phyloP scores from a whole-genome alignment of 2,797 vertebrate genomes.

The Typhlichthys subterraneus region DNA sequence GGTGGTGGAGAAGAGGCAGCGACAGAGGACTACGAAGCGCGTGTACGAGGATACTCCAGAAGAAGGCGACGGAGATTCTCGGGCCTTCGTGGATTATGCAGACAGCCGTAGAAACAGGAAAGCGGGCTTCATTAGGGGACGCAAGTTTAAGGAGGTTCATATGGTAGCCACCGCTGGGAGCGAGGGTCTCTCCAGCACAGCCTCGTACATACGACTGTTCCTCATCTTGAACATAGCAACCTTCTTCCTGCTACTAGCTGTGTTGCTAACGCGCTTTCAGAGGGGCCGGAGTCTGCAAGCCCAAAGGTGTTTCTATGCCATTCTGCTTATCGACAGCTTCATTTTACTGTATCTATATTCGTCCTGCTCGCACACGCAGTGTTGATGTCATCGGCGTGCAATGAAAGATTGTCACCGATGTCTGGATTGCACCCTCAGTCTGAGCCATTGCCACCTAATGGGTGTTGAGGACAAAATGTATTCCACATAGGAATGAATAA shows the following conservation, averaged over 20 bases:
- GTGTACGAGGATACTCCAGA: slow-evolving; percentile 87
- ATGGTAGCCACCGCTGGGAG: slow-evolving; percentile 74
- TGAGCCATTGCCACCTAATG: slow-evolving; percentile 50
- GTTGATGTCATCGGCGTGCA: slow-evolving; percentile 67
- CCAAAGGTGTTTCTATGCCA: slow-evolving; percentile 90
- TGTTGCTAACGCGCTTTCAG: slow-evolving; percentile 89
- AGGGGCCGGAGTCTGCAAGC: slow-evolving; percentile 87
- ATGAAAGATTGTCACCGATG: slow-evolving; percentile 6
- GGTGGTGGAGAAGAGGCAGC: slow-evolving; percentile 87
- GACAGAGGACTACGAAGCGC: slow-evolving; percentile 85
- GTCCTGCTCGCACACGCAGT: slow-evolving; percentile 91
- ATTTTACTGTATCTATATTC: slow-evolving; percentile 93
- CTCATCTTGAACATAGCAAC: slow-evolving; percentile 92
- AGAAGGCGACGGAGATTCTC: slow-evolving; percentile 86
- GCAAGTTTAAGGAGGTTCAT: slow-evolving; percentile 78
- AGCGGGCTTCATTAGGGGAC: slow-evolving; percentile 68
- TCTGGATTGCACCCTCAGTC: slow-evolving; percentile 39
- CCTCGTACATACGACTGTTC: slow-evolving; percentile 91
- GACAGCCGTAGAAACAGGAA: slow-evolving; percentile 83
- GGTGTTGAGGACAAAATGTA: slow-evolving; percentile 50
- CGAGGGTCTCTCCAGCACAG: slow-evolving; percentile 73
- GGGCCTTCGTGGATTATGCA: slow-evolving; percentile 89
- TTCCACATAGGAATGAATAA: slow-evolving; percentile 65
- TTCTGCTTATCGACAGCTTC: slow-evolving; percentile 91
- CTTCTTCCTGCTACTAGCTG: slow-evolving; percentile 90